phyloP scores from a whole-genome alignment of 2,888 invertebrate species.

The Ceraclea dissimilis region DNA sequence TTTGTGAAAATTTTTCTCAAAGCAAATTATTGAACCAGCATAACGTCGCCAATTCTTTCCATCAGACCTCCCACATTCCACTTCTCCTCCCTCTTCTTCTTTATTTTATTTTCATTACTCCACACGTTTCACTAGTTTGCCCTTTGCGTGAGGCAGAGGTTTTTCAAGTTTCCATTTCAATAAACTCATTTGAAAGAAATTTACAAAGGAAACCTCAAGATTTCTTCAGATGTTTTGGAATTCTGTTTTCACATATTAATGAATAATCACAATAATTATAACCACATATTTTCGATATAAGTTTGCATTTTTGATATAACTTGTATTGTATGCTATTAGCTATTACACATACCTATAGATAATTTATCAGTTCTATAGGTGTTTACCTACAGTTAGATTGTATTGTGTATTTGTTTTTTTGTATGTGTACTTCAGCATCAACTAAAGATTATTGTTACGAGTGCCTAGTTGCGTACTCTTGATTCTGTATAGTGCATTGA shows the following conservation, averaged over 20 bases:
- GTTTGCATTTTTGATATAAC: too few relatives aligned
- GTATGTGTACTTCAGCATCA: too few relatives aligned
- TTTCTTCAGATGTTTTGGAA: not conserved
- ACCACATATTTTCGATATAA: too few relatives aligned
- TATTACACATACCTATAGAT: too few relatives aligned
- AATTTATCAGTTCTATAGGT: too few relatives aligned
- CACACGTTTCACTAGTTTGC: not conserved
- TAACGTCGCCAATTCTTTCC: not conserved
- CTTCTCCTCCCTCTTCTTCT: not conserved
- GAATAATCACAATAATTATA: too few relatives aligned
- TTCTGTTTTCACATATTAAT: not conserved
- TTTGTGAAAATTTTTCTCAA: constrained; percentile 11
- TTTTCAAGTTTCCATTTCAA: not conserved
- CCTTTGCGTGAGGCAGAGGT: not conserved
- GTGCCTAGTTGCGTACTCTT: too few relatives aligned
- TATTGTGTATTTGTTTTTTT: too few relatives aligned
- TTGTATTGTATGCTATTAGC: too few relatives aligned
- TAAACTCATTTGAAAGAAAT: not conserved
- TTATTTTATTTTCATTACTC: constrained; percentile 7
- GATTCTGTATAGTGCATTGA: too few relatives aligned
- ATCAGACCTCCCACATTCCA: not conserved
- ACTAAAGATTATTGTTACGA: too few relatives aligned
- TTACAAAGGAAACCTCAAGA: not conserved
- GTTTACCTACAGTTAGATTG: too few relatives aligned
- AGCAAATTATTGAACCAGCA: constrained; percentile 18